phyloP scores from a whole-genome alignment of 2,888 invertebrate genomes.

The Aspidiotus destructor region DNA sequence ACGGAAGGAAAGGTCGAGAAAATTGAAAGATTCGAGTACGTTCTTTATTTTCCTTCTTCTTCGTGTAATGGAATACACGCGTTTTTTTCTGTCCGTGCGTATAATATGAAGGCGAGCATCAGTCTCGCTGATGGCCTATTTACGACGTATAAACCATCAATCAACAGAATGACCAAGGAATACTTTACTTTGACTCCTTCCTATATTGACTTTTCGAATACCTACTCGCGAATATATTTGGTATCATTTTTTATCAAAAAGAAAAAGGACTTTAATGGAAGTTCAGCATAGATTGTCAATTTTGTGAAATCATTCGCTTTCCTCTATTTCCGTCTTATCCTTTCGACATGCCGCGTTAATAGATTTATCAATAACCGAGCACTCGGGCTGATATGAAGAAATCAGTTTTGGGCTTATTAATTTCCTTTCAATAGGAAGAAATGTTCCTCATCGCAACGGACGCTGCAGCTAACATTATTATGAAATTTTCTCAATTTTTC shows the following conservation, averaged over 20 bases:
- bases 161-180: constrained; percentile 29
- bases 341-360: not conserved
- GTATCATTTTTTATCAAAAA: constrained; percentile 27
- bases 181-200: constrained; percentile 5
- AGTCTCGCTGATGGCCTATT: constrained; percentile 24
- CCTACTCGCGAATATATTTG: constrained; percentile 20
- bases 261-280: constrained; percentile 18
- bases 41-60: not conserved
- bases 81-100: not conserved
- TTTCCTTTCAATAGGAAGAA: no score
- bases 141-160: constrained; percentile 25
- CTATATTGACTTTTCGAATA: not conserved
- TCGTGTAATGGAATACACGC: not conserved
- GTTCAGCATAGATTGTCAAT: constrained; percentile 27
- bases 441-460: no score
- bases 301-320: constrained; percentile 15
- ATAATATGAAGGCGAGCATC: constrained; percentile 11
- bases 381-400: no score
- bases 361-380: not conserved
- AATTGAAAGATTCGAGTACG: no score
- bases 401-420: no score
- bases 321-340: not conserved
- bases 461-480: no score
- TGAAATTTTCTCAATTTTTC: no score
- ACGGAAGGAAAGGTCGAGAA: no score